A percentile compares a stretch with the other conserved stretches of the same genome.
phyloP scores from a whole-genome alignment of 2,888 invertebrate genomes.

The Cyclophora punctaria region DNA sequence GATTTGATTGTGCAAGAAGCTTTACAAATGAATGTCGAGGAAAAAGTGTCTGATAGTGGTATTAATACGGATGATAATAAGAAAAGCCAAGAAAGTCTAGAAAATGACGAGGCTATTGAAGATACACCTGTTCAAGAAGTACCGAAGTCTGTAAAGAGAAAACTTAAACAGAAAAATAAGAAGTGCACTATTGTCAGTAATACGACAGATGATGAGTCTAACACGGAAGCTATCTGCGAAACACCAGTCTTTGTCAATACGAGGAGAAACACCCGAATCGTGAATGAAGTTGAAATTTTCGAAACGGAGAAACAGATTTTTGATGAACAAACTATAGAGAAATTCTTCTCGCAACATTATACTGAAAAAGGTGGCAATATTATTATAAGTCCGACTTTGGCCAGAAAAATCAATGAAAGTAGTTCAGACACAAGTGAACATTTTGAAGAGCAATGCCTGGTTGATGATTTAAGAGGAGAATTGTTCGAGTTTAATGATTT shows the following conservation, averaged over 20 bases:
- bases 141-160: slow-evolving; percentile 9
- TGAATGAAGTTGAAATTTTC: slow-evolving; percentile 5
- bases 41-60: slow-evolving; percentile 26
- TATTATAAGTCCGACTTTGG: slow-evolving; percentile 44
- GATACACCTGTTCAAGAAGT: slow-evolving; percentile 23
- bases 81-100: slow-evolving; percentile 18
- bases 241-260: slow-evolving; percentile 33
- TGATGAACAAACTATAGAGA: slow-evolving; percentile 35
- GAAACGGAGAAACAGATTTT: slow-evolving; percentile 7
- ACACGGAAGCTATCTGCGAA: slow-evolving; percentile 38
- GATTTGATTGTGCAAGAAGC: slow-evolving; percentile 47
- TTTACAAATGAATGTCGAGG: slow-evolving; percentile 20
- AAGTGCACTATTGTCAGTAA: slow-evolving; percentile 24
- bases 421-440: slow-evolving; percentile 43
- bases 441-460: slow-evolving; percentile 25
- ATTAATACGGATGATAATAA: slow-evolving; percentile 27
- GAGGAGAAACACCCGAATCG: slow-evolving; percentile 17
- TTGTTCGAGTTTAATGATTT: slow-evolving; percentile 25
- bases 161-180: no score
- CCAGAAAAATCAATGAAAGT: slow-evolving; percentile 45
- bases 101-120: slow-evolving; percentile 31
- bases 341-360: slow-evolving; percentile 46
- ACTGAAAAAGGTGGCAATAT: slow-evolving; percentile 26
- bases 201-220: slow-evolving; percentile 44
- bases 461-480: slow-evolving; percentile 17